Base-by-base conservation (phyloP, 2,797 vertebrate genomes). In the Caiman crocodilus region DNA sequence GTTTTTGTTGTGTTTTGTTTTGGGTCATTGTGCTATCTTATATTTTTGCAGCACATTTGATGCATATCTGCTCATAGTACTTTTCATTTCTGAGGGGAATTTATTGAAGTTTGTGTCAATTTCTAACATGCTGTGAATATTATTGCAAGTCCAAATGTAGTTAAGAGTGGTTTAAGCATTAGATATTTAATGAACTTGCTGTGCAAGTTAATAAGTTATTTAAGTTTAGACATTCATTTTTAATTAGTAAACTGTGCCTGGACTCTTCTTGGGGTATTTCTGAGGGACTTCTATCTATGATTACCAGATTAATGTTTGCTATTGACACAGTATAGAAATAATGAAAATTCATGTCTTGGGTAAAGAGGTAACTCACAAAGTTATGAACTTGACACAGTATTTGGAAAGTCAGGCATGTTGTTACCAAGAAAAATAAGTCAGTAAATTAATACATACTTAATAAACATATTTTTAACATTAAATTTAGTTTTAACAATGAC, bases 141-240 rank as follows among this genome's bases (percentile, higher is more conserved):
- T 55, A 92, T 63, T 74, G 9, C 35, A 60, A 94, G 71, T 57
- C 73, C 60, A 91, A 90, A 57, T 92, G 90, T 89, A 94, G 92
- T 96, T 50, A 94, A 94, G 95, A 90, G 58, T 86, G 42, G 83
- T 87, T 18, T 83, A 89, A 95, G 90, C 93, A 71, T 90, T 18
- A 21, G 42, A 90, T 90, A 86, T 85, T 88, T 93, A 91, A 96
- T 83, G 71, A 93, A 96, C 81, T 88, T n/a, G 18, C 42, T 50
- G 42, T 11, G 4, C 81, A 76, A 87, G 5, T 93, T 83, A 5
- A 7, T 93, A 76, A 92, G 4, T 93, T 89, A 78, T 6, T 77
- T 92, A 80, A 90, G 32, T 65, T 55, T 9, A 59, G 59, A 6
- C 35, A 76, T 23, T 75, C 5, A 63, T 17, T 32, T 82, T 69